Evolutionary conservation across 2,113 vertebrate species (phyloP).

Genomic region (Thalassoma bifasciatum): DNA sequence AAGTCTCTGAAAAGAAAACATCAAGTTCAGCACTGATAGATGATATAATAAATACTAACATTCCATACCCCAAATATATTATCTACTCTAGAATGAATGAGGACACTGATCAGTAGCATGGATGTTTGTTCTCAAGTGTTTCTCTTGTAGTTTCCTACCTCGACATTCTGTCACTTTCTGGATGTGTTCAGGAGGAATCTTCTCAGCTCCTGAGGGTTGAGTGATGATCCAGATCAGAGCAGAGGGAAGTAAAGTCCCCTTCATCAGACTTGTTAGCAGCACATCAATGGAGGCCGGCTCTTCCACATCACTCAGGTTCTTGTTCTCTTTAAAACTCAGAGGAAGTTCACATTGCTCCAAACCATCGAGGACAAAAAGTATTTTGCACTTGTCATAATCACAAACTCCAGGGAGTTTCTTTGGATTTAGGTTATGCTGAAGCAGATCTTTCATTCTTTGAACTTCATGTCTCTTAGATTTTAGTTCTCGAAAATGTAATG

Average conservation of each 20-base stretch:
- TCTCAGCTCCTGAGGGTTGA: conserved; percentile 26
- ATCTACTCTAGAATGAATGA: too few species aligned
- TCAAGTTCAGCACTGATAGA: too few species aligned
- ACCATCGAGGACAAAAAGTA: conserved; percentile 49
- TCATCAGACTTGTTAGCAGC: conserved; percentile 51
- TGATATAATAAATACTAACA: too few species aligned
- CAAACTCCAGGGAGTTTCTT: rapidly evolving
- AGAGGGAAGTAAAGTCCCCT: conserved; percentile 21
- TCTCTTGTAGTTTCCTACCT: conserved; percentile 35
- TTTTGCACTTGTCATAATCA: neutral
- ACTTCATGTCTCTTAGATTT: neutral
- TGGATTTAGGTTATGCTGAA: neutral
- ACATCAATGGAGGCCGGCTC: conserved; percentile 3
- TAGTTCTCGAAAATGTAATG: neutral
- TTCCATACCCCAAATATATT: too few species aligned
- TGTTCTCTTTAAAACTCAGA: conserved; percentile 33
- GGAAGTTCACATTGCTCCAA: conserved; percentile 23
- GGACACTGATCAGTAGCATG: too few species aligned
- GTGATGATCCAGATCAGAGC: conserved; percentile 54
- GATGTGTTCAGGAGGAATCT: conserved; percentile 38
- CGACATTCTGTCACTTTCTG: conserved; percentile 35
- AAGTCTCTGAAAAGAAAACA: too few species aligned
- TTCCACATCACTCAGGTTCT: neutral
- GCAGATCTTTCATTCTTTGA: conserved; percentile 34
- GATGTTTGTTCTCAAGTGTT: neutral